Evolutionary conservation across 2,888 invertebrate genomes (phyloP).

Genomic region (Lymantria monacha): DNA sequence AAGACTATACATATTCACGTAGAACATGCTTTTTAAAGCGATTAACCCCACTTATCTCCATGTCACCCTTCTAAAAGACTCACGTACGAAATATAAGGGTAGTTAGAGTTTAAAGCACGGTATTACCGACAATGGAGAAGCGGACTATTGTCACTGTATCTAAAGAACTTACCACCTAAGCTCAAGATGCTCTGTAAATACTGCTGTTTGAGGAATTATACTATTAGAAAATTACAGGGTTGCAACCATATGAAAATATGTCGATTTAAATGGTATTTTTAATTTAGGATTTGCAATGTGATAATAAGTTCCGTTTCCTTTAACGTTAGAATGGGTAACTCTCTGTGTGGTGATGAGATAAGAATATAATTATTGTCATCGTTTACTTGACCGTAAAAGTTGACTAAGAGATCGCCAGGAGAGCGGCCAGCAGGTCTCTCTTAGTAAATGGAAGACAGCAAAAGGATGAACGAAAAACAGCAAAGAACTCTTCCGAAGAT

Average conservation of each 20-base stretch:
- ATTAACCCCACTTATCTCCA: constrained; percentile 34
- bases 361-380: too few species aligned
- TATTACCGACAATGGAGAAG: constrained; percentile 49
- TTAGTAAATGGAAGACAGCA: too few species aligned
- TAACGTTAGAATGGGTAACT: too few species aligned
- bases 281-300: neutral
- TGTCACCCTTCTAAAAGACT: constrained; percentile 29
- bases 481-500: too few species aligned
- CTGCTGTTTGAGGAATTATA: constrained; percentile 8
- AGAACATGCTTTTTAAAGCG: constrained; percentile 12
- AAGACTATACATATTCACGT: neutral
- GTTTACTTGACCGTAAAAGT: too few species aligned
- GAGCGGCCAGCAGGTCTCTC: too few species aligned
- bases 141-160: constrained; percentile 28
- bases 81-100: constrained; percentile 19
- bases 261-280: neutral
- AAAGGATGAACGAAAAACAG: too few species aligned
- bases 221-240: neutral
- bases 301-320: too few species aligned
- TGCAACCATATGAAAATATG: too few species aligned
- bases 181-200: constrained; percentile 39
- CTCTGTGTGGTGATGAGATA: too few species aligned
- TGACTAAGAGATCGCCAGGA: too few species aligned
- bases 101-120: constrained; percentile 11
- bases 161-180: constrained; percentile 29